Percentiles rank a stretch among this genome's conserved stretches.
phyloP scores from a whole-genome alignment of 1,140 invertebrate species.

The Euwallacea similis region DNA sequence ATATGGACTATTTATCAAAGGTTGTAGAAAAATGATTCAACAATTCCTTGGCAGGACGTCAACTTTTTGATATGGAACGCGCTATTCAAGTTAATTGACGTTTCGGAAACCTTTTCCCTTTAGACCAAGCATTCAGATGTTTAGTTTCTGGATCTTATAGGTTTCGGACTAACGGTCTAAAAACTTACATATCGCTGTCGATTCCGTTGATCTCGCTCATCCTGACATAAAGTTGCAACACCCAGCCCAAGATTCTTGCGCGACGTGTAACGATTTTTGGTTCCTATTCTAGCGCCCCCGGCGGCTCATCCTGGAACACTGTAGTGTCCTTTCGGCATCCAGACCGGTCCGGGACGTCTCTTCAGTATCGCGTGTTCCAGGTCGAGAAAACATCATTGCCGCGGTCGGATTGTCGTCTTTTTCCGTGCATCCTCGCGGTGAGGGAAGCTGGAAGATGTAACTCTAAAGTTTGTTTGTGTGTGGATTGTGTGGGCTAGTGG shows the following conservation, averaged over 20 bases:
- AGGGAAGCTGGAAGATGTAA: background rate
- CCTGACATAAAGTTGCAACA: slow-evolving; percentile 43
- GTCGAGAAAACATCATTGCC: slow-evolving; percentile 29
- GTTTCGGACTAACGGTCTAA: no score
- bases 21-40: no score
- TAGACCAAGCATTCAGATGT: no score
- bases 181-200: slow-evolving; percentile 9
- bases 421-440: background rate
- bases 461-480: background rate
- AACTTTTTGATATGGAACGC: no score
- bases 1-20: no score
- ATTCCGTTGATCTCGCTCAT: slow-evolving; percentile 30
- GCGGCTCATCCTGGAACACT: slow-evolving; percentile 31
- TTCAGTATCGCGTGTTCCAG: slow-evolving; percentile 42
- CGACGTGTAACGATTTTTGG: slow-evolving; percentile 49
- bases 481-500: no score
- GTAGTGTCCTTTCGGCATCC: slow-evolving; percentile 46
- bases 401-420: slow-evolving; percentile 2
- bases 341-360: slow-evolving; percentile 43
- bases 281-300: slow-evolving; percentile 32
- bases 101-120: no score
- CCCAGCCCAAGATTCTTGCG: slow-evolving; percentile 46
- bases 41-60: no score
- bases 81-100: no score
- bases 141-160: no score